A percentile compares a stretch with the other conserved stretches of the same genome.
phyloP scores from a whole-genome alignment of 2,797 vertebrate genomes.

The Adrianichthys oophorus region DNA sequence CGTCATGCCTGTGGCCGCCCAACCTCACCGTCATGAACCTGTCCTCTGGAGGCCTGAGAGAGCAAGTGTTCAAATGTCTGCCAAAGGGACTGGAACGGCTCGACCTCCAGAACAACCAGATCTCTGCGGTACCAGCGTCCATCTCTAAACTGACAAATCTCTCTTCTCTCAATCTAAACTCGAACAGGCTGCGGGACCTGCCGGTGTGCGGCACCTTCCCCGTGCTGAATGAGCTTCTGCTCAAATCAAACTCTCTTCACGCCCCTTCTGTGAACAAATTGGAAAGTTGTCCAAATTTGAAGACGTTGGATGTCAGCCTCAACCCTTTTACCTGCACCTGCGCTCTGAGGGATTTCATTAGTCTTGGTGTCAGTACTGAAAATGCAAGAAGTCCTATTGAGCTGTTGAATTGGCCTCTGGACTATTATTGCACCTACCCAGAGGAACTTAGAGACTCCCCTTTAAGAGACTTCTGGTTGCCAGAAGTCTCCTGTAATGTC shows the following conservation, averaged over 20 bases:
- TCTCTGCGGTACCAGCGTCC: constrained; percentile 68
- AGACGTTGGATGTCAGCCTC: constrained; percentile 70
- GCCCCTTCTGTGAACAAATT: constrained; percentile 70
- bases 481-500: constrained; percentile 77
- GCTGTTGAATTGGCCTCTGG: constrained; percentile 80
- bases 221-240: constrained; percentile 71
- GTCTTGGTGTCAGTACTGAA: constrained; percentile 37
- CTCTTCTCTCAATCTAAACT: constrained; percentile 80
- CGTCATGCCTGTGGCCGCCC: constrained; percentile 75
- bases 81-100: constrained; percentile 70
- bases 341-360: constrained; percentile 56
- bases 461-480: constrained; percentile 74
- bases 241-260: constrained; percentile 79
- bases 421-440: constrained; percentile 83
- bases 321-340: constrained; percentile 79
- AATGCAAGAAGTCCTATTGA: constrained; percentile 19
- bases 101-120: constrained; percentile 81
- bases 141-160: constrained; percentile 66
- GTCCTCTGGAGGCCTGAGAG: constrained; percentile 79
- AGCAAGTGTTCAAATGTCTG: constrained; percentile 82
- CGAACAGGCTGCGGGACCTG: constrained; percentile 81
- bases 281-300: constrained; percentile 75
- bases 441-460: constrained; percentile 57
- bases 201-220: constrained; percentile 75
- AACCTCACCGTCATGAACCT: constrained; percentile 78